Base-by-base conservation (phyloP, 2,113 vertebrate genomes). In the Heterotis niloticus region DNA sequence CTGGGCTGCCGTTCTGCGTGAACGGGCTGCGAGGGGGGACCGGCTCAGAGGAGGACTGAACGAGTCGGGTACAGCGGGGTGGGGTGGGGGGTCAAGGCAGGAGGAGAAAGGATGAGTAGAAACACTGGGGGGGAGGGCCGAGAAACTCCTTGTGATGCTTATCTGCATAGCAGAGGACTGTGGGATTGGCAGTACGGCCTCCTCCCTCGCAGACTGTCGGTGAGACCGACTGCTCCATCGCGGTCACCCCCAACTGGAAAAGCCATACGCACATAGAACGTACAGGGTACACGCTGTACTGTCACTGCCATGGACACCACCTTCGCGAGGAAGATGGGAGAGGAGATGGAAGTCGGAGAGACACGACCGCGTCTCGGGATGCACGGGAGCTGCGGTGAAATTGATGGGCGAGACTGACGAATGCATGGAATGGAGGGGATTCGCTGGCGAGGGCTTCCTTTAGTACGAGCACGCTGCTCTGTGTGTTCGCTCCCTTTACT, bases 1-100 rank as follows among this genome's bases (percentile, higher is more conserved):
- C 91, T n/a, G 81, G 89, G 72, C 84, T 93, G 86, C 86, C 91
- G 81, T 94, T 92, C 90, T 93, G 91, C 87, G 92, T 94, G 90
- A 94, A 92, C 17, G 92, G 91, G 86, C 86, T 94, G 82, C 90
- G 90, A 83, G 92, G 92, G 78, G 87, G 90, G 2, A 88, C 92
- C 0, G 91, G 90, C 80, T 87, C 91, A 0, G 92, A 93, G 80
- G 92, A 93, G 78, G 92, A 93, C 88, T 92, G 87, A 92, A 81
- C 73, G 26, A 70, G 34, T 71, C 20, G 17, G 17, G 28, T 56
- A 64, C 77, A 57, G 51, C 14, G 44, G n/a, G 73, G 34, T 44
- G 34, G 34, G 34, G 7, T 5, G 76, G 29, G n/a, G 67, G 26
- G 20, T 44, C 54, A 12, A 13, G 54, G 56, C 18, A 74, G 57